Evolutionary conservation across 2,797 vertebrate species (phyloP).

Genomic region (Myiothlypis chrysogaster): DNA sequence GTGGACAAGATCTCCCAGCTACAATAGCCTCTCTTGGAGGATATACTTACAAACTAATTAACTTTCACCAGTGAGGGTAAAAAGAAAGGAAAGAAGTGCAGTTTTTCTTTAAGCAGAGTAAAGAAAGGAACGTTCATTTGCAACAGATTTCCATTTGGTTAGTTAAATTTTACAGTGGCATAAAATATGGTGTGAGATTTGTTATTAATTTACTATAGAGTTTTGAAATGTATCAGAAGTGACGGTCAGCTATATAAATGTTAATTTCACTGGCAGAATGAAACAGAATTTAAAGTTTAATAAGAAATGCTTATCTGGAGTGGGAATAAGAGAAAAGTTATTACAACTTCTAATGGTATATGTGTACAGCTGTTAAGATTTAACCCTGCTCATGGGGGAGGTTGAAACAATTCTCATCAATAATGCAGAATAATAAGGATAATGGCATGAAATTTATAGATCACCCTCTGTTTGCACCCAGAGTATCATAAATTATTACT

Average conservation of each 20-base stretch:
- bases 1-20: neutral
- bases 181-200: neutral
- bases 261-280: neutral
- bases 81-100: neutral
- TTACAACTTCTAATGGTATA: neutral
- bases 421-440: neutral
- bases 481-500: neutral
- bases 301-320: neutral
- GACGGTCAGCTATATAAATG: neutral
- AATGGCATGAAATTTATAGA: neutral
- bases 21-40: neutral
- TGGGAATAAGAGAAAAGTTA: neutral
- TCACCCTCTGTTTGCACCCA: neutral
- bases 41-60: neutral
- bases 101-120: neutral
- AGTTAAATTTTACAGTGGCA: neutral
- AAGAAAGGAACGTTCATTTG: neutral
- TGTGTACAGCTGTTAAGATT: neutral
- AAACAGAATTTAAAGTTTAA: neutral
- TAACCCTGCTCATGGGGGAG: neutral
- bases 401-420: neutral
- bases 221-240: neutral
- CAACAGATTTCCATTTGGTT: neutral
- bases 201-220: neutral
- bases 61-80: neutral